phyloP scores from a whole-genome alignment of 2,113 vertebrate species.

The Nothocercus nigrocapillus region DNA sequence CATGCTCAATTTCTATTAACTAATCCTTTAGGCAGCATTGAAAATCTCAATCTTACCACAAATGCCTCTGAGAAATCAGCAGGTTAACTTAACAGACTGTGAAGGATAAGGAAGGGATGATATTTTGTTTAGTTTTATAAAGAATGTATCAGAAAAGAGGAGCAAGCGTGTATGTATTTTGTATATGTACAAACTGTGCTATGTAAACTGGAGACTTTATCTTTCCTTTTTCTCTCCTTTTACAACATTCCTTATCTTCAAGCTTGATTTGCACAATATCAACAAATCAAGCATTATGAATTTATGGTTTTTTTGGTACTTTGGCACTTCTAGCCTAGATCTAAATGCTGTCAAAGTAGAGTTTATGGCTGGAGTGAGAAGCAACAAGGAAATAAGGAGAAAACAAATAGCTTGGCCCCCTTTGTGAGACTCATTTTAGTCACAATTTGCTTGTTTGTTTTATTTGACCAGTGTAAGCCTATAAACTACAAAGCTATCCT shows the following conservation, averaged over 20 bases:
- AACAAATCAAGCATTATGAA: neutral
- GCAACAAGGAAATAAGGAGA: neutral
- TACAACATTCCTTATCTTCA: neutral
- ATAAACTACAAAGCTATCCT: neutral
- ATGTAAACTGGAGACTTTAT: neutral
- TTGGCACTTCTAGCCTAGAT: neutral
- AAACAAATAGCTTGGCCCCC: neutral
- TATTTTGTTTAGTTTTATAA: neutral
- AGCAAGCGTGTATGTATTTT: neutral
- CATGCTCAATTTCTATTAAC: neutral
- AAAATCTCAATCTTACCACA: neutral
- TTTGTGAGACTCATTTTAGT: neutral
- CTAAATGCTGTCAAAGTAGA: neutral
- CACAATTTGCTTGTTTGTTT: neutral
- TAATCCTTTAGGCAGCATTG: neutral
- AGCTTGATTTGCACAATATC: neutral
- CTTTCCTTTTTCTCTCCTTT: neutral
- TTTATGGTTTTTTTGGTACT: neutral
- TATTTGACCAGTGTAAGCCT: neutral
- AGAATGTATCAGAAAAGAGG: neutral
- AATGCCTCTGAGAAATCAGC: neutral
- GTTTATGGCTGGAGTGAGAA: neutral
- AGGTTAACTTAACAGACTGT: neutral
- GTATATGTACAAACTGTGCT: neutral
- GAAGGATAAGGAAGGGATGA: neutral